Conservation (phyloP, 1,140 invertebrate genomes). For the Drosophila nannoptera region DNA sequence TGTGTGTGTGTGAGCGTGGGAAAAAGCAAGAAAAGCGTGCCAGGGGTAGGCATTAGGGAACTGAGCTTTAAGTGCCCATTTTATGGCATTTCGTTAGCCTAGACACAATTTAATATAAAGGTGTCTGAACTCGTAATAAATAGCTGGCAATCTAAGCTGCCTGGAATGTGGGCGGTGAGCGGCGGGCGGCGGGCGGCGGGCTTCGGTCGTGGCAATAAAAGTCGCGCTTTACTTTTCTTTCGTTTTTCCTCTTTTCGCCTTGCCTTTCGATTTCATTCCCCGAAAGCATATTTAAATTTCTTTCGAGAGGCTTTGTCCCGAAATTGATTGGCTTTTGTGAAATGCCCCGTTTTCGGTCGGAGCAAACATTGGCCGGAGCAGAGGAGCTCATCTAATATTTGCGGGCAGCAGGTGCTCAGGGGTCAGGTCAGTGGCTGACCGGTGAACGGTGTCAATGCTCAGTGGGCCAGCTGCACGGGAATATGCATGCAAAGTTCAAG, state of each 20-base stretch:
- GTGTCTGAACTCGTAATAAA: conserved; percentile 73
- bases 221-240: conserved; percentile 23
- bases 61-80: conserved; percentile 64
- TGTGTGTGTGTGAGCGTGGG: too few species aligned
- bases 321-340: conserved; percentile 42
- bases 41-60: conserved; percentile 13
- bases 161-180: neutral
- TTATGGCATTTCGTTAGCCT: conserved; percentile 63
- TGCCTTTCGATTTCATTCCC: neutral
- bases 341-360: conserved; percentile 1
- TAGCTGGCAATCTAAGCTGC: conserved; percentile 28
- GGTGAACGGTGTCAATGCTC: conserved; percentile 21
- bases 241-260: neutral
- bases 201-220: conserved; percentile 55
- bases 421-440: conserved; percentile 36
- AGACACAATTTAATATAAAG: conserved; percentile 75
- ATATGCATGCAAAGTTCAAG: conserved; percentile 29
- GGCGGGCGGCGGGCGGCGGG: neutral
- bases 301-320: conserved; percentile 39
- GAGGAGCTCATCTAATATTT: neutral
- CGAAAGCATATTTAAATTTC: conserved; percentile 59
- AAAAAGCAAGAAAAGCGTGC: too few species aligned
- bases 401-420: conserved; percentile 23
- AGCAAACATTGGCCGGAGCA: neutral
- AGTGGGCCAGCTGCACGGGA: conserved; percentile 24